Evolutionary conservation across 2,113 vertebrate genomes (phyloP), one percentile per base, ranked within the genome.

Genomic region (Eurystomus gularis): DNA sequence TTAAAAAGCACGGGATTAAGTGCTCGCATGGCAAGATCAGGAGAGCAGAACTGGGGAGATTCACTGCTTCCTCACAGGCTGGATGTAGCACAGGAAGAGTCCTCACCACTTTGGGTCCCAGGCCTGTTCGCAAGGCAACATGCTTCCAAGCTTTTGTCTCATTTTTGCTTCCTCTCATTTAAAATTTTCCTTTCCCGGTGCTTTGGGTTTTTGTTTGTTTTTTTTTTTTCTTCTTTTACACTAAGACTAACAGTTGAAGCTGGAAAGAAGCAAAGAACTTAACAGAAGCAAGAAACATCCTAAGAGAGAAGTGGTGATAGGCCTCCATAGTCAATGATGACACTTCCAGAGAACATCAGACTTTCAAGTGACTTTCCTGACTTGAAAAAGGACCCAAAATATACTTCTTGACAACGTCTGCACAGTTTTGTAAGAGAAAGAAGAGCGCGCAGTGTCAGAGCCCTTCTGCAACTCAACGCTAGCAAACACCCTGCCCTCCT

Each of bases 1-100:
- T 95, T 77, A 1, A 88, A 85, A 93, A 86, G 26, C 79, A 89
- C 15, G 18, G 77, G 55, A 94, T 80, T 65, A 91, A 89, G 82
- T 8, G 51, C 31, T 91, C 5, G 7, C 23, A 76, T 3, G 25
- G 44, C 5, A 7, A 24, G 16, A 33, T 48, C 81, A 61, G 40
- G 49, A 75, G 69, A 82, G 55, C 58, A 87, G 60, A 80, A 51
- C 48, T 65, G 55, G 6, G 7, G 58, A 75, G 51, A 78, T 65
- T 79, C 42, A 60, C 82, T 84, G 11, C 49, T 68, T 83, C 33
- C 64, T 80, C 66, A 35, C 35, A 62, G 62, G 25, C 19, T 90
- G 68, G 58, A 76, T 55, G 21, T 17, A 72, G 18, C 81, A 92
- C 64, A 51, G 70, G 49, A 78, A 42, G 51, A 91, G 6, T 35